phyloP scores from a whole-genome alignment of 2,797 vertebrate genomes.

The Darevskia nairensis region DNA sequence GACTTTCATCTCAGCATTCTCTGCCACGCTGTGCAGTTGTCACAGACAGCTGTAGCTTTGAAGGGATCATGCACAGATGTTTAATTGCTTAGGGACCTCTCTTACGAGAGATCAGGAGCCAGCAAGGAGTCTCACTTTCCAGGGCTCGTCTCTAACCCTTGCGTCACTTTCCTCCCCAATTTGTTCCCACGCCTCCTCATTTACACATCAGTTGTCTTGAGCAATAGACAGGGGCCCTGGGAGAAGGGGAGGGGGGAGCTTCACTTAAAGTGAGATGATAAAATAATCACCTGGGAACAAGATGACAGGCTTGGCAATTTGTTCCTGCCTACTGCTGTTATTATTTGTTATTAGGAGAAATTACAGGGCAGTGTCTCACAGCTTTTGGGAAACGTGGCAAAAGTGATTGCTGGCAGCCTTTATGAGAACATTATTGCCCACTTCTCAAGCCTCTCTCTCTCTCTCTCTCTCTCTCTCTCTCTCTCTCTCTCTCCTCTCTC shows the following conservation, averaged over 20 bases:
- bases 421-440: neutral
- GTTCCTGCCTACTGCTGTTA: neutral
- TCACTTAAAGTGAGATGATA: neutral
- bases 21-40: no score
- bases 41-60: no score
- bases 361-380: neutral
- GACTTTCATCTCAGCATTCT: no score
- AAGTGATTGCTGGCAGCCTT: neutral
- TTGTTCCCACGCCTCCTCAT: accelerated
- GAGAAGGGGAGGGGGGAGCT: neutral
- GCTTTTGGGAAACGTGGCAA: neutral
- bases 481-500: no score
- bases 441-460: neutral
- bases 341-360: slow-evolving; percentile 24
- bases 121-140: neutral
- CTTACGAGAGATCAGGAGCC: neutral
- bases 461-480: neutral
- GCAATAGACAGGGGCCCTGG: neutral
- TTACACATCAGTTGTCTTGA: neutral
- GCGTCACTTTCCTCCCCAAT: neutral
- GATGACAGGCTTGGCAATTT: neutral
- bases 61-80: neutral
- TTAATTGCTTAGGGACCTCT: neutral
- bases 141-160: neutral
- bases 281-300: slow-evolving; percentile 4